These are phyloP conservation scores for Reinhardtius hippoglossoides DNA, from an alignment of 2,113 vertebrate species.

Conservation along the genomic window DNA sequence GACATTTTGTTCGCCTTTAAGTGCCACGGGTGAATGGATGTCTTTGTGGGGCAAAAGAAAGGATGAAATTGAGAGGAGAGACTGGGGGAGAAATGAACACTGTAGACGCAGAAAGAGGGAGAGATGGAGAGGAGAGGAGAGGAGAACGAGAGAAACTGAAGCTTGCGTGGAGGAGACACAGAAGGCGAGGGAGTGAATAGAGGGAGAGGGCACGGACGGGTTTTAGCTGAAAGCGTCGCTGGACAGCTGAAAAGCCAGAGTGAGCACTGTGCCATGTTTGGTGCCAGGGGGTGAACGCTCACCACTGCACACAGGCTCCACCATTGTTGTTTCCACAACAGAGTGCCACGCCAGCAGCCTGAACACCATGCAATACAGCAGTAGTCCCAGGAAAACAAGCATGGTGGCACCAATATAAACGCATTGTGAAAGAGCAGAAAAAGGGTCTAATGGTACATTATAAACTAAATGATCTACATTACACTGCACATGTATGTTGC, in stretches of 20 bases:
- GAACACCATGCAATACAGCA: slow-evolving; percentile 28
- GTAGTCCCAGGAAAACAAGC: slow-evolving; percentile 38
- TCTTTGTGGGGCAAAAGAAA: slow-evolving; percentile 73
- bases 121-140: slow-evolving; percentile 13
- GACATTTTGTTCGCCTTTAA: slow-evolving; percentile 57
- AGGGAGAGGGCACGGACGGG: slow-evolving; percentile 1
- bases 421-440: background rate
- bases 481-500: background rate
- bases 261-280: slow-evolving; percentile 52
- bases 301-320: slow-evolving; percentile 69
- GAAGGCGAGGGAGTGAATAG: slow-evolving; percentile 27
- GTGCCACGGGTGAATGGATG: slow-evolving; percentile 59
- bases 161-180: slow-evolving; percentile 15
- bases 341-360: slow-evolving; percentile 29
- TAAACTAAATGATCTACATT: background rate
- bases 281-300: slow-evolving; percentile 73
- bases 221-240: slow-evolving; percentile 25
- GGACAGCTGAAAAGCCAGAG: slow-evolving; percentile 57
- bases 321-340: slow-evolving; percentile 77
- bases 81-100: slow-evolving; percentile 29
- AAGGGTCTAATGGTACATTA: background rate
- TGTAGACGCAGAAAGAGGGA: slow-evolving; percentile 20
- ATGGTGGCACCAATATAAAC: background rate
- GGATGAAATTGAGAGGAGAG: slow-evolving; percentile 62
- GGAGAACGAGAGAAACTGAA: slow-evolving; percentile 15